These are phyloP conservation scores for Adelphocoris suturalis DNA, from an alignment of 2,888 invertebrate species.

Conservation along the genomic window DNA sequence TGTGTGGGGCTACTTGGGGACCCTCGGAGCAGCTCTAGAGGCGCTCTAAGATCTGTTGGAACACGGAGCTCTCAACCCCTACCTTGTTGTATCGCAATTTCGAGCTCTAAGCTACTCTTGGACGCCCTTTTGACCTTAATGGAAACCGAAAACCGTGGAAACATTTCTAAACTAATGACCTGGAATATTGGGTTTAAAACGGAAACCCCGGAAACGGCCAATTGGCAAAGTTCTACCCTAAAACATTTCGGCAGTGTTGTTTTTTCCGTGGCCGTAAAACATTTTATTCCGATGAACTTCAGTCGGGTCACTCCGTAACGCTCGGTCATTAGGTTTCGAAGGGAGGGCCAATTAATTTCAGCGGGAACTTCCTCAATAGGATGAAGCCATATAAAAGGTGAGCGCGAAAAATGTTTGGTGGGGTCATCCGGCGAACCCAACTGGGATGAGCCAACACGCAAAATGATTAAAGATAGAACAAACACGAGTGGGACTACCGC, in stretches of 20 bases:
- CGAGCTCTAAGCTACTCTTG: no score
- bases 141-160: no score
- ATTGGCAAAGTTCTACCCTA: background rate
- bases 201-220: background rate
- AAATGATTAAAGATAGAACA: background rate
- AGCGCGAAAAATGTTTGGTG: slow-evolving; percentile 6
- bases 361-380: background rate
- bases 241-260: background rate
- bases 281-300: slow-evolving; percentile 13
- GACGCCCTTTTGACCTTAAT: no score
- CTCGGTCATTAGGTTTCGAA: slow-evolving; percentile 30
- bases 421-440: background rate
- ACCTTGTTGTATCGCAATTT: no score
- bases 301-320: background rate
- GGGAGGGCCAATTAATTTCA: slow-evolving; percentile 11
- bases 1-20: no score
- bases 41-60: no score
- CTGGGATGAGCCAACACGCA: background rate
- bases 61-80: no score
- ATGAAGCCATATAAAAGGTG: slow-evolving; percentile 10
- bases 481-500: no score
- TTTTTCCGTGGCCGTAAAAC: background rate
- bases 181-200: no score
- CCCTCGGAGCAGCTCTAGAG: no score
- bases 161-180: no score